Evolutionary conservation across 1,140 invertebrate species (phyloP).

Genomic region (Mactra quadrangularis): DNA sequence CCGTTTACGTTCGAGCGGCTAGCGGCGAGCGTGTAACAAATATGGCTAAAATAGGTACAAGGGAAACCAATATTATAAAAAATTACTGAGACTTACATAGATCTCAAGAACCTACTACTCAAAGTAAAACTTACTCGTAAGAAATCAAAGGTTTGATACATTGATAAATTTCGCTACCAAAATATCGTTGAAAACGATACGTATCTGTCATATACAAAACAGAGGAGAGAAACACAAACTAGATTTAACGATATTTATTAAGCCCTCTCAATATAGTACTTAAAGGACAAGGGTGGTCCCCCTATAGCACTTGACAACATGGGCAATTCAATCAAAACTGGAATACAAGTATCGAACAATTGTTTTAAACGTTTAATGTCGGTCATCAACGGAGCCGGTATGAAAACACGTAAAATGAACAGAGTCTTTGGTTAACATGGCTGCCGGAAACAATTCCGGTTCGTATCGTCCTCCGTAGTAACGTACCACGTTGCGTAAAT

Average conservation of each 20-base stretch:
- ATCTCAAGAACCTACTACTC: conserved; percentile 16
- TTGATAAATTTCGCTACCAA: background rate
- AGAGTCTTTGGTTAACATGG: conserved; percentile 17
- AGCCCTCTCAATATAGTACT: conserved; percentile 2
- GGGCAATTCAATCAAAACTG: conserved; percentile 13
- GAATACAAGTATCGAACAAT: conserved; percentile 13
- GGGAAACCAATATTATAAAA: no score
- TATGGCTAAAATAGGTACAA: no score
- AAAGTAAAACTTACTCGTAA: background rate
- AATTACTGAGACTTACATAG: conserved; percentile 23
- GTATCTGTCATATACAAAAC: background rate
- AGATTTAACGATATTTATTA: conserved; percentile 11
- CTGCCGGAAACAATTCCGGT: conserved; percentile 8
- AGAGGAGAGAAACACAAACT: background rate
- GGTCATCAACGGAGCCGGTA: conserved; percentile 25
- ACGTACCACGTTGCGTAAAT: background rate
- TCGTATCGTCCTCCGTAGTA: conserved; percentile 11
- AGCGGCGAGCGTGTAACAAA: no score
- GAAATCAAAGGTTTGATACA: background rate
- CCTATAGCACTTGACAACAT: background rate
- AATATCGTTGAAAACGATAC: background rate
- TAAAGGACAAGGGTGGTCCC: conserved; percentile 23
- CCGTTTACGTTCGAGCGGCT: no score
- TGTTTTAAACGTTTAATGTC: conserved; percentile 12
- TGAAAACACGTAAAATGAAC: conserved; percentile 30